phyloP scores from a whole-genome alignment of 2,113 vertebrate species.

The Chaetodon trifascialis region DNA sequence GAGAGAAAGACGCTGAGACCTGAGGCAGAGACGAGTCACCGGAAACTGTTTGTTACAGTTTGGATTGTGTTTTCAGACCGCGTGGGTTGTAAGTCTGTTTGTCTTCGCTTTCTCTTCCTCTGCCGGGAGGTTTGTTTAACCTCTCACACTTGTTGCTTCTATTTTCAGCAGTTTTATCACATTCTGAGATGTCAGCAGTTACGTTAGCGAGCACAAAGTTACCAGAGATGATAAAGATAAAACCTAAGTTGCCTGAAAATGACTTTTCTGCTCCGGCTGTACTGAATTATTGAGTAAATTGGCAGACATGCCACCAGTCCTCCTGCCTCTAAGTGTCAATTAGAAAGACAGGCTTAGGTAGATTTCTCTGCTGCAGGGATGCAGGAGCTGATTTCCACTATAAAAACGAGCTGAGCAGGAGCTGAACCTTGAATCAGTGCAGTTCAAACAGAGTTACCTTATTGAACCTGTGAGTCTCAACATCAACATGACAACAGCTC shows the following conservation, averaged over 20 bases:
- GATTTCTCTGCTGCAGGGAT: too few relatives aligned
- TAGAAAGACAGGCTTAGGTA: not conserved
- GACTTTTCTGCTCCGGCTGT: not conserved
- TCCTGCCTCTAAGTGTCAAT: not conserved
- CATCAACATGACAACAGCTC: not conserved
- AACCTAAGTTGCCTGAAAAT: not conserved
- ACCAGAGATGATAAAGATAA: not conserved
- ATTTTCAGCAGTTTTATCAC: not conserved
- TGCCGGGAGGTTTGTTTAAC: not conserved
- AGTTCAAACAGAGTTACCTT: not conserved
- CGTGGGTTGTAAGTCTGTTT: not conserved
- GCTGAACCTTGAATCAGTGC: not conserved
- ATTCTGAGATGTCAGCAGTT: not conserved
- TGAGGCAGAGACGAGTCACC: not conserved
- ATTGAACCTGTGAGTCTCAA: not conserved
- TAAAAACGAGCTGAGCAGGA: not conserved
- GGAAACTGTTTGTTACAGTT: not conserved
- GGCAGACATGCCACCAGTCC: not conserved
- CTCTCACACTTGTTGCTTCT: too few relatives aligned
- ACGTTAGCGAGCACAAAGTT: not conserved
- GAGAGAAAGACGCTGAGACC: not conserved
- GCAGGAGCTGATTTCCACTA: not conserved
- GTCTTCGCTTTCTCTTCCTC: not conserved
- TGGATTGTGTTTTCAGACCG: not conserved
- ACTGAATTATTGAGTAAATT: not conserved